phyloP scores from a whole-genome alignment of 2,797 vertebrate species.

The Hydrocynus forskahlii region DNA sequence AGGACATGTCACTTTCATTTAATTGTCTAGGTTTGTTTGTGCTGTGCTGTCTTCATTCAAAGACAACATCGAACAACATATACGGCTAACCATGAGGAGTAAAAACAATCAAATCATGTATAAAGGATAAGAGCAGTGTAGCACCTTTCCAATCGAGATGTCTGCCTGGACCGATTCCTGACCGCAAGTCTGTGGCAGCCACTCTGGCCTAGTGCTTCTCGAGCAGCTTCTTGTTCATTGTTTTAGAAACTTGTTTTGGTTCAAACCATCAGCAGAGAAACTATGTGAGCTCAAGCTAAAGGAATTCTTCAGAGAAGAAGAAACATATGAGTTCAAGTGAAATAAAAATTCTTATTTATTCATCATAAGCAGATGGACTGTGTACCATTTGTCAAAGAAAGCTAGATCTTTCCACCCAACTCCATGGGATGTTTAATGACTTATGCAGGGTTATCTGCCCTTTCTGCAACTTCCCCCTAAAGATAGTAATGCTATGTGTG shows the following conservation, averaged over 20 bases:
- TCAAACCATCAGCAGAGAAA: not conserved
- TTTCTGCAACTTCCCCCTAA: constrained; percentile 18
- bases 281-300: constrained; percentile 9
- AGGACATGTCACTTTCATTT: not conserved
- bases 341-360: not conserved
- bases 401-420: constrained; percentile 1
- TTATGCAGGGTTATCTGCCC: constrained; percentile 33
- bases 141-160: not conserved
- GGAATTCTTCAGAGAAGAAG: not conserved
- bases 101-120: not conserved
- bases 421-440: not conserved
- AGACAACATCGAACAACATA: not conserved
- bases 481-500: constrained; percentile 24
- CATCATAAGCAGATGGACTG: constrained; percentile 12
- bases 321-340: not conserved
- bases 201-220: not conserved
- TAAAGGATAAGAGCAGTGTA: not conserved
- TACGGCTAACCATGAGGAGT: not conserved
- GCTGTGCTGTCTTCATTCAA: not conserved
- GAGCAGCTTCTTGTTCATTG: constrained; percentile 34
- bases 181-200: not conserved
- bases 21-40: not conserved
- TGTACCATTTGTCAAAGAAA: not conserved
- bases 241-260: constrained; percentile 34
- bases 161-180: constrained; percentile 24